phyloP scores from a whole-genome alignment of 2,888 invertebrate species.

The Flexamia atlantica region DNA sequence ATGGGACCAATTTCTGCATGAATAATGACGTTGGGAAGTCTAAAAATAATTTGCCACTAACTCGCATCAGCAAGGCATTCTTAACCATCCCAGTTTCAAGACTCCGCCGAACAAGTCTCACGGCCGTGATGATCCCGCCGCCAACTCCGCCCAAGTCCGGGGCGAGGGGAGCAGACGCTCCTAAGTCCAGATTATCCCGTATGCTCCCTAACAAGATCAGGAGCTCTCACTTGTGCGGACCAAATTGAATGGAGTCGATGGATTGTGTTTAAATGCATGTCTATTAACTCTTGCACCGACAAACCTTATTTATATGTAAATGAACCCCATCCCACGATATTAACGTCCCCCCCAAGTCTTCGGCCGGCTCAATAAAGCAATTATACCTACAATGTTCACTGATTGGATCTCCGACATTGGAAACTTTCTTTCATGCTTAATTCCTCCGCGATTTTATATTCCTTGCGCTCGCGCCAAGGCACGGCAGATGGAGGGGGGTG shows the following conservation, averaged over 20 bases:
- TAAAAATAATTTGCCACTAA: no score
- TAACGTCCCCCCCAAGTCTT: constrained; percentile 54
- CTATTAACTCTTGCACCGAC: constrained; percentile 60
- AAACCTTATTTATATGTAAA: constrained; percentile 62
- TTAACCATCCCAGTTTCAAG: no score
- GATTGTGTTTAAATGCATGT: constrained; percentile 60
- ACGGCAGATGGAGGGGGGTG: no score
- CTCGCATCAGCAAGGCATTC: no score
- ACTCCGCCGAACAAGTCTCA: neutral
- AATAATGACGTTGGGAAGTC: no score
- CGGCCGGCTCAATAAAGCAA: constrained; percentile 56
- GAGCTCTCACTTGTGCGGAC: constrained; percentile 50
- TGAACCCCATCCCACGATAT: constrained; percentile 54
- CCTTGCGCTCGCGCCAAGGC: neutral
- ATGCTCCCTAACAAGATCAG: constrained; percentile 54
- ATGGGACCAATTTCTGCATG: no score
- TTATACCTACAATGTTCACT: constrained; percentile 59
- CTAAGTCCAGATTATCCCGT: constrained; percentile 55
- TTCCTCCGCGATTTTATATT: constrained; percentile 27
- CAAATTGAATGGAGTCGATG: constrained; percentile 59
- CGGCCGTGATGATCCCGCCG: neutral
- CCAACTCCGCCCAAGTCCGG: neutral
- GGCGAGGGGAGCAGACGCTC: constrained; percentile 8
- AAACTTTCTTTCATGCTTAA: constrained; percentile 25
- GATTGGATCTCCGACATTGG: constrained; percentile 52